Evolutionary conservation across 2,888 invertebrate species (phyloP), one percentile per base, ranked within the genome.

Genomic region (Dasypolia templi): DNA sequence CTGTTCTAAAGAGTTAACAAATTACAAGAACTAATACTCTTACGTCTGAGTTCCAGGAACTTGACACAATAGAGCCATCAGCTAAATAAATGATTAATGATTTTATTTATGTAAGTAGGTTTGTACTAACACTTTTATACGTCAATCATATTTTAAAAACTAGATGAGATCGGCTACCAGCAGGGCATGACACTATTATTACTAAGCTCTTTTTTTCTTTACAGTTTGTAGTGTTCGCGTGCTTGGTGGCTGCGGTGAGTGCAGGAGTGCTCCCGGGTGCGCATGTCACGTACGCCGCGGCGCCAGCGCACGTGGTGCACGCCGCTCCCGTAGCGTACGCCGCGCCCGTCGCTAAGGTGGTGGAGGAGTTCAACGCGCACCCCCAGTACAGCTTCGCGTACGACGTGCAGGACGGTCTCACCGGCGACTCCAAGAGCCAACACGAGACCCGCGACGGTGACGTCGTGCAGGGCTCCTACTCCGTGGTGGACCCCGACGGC

Each of bases 351-450:
- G 89, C 93, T 29, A 91, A 92, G 44, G 88, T 91, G 32, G 86
- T 90, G 1, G 92, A 92, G 32, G 89, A 89, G 44, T 92, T 90
- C 89, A 87, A 93, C 86, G 68, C 91, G 5, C 91, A 93, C 81
- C 93, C 93, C 17, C 91, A 91, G 83, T 93, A 92, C 91, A 94
- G 93, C 86, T 96, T 93, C 90, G 92, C 94, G 11, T 96, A 96
- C 88, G 95, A 96, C 81, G 94, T 96, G 39, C 95, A 92, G 84
- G 91, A 93, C 77, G 86, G 89, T 71, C 89, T 90, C 66, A 92
- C 92, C 72, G 96, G 96, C 6, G 96, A 96, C 91, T 93, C 92
- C 77, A 96, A 96, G 90, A 93, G 92, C 88, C 96, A 96, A 89
- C 93, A 94, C 76, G 96, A 96, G 90, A 90, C 87, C 77, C 94